phyloP scores from a whole-genome alignment of 2,797 vertebrate genomes.

The Mus caroli region DNA sequence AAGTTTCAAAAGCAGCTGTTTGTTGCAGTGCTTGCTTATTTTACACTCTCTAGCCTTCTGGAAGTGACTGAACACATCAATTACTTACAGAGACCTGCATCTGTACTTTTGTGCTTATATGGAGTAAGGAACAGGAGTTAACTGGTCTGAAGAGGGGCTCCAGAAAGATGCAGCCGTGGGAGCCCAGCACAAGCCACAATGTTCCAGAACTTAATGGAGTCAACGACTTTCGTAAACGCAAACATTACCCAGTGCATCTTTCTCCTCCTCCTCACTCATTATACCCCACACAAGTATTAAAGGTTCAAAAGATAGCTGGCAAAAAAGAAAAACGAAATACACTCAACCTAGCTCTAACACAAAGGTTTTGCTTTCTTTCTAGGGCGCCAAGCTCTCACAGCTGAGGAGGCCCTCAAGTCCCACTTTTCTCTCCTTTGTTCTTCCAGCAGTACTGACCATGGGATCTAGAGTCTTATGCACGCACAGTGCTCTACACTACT shows the following conservation, averaged over 20 bases:
- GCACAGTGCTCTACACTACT: neutral
- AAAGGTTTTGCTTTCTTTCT: neutral
- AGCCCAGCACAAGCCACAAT: neutral
- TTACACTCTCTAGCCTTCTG: neutral
- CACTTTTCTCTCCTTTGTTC: neutral
- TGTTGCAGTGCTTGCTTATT: slow-evolving; percentile 13
- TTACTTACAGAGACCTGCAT: slow-evolving; percentile 7
- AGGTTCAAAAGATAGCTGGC: neutral
- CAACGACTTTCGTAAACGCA: slow-evolving; percentile 28
- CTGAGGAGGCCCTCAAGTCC: neutral
- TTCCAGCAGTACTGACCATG: neutral
- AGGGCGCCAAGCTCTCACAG: neutral
- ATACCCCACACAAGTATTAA: neutral
- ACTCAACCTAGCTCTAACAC: neutral
- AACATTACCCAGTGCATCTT: neutral
- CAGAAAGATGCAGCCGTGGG: neutral
- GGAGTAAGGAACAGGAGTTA: neutral
- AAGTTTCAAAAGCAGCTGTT: slow-evolving; percentile 35
- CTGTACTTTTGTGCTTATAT: neutral
- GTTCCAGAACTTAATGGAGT: neutral
- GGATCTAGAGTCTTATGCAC: neutral
- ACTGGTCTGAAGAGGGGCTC: neutral
- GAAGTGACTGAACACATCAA: neutral
- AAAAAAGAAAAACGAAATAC: neutral
- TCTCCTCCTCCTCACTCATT: neutral